Evolutionary conservation across 1,140 invertebrate genomes (phyloP).

Genomic region (Chironomus tepperi): DNA sequence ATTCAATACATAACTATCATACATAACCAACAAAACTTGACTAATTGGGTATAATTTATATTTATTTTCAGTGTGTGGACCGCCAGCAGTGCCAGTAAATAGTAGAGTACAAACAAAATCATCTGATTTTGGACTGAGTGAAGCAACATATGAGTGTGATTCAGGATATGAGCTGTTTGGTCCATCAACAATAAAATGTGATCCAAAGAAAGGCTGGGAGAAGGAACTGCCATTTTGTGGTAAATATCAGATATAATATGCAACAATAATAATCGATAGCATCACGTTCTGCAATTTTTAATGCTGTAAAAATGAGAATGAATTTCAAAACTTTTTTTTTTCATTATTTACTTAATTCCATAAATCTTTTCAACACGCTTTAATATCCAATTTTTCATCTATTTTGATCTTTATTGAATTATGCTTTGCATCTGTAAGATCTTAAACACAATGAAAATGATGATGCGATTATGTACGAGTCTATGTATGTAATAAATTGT

Average conservation of each 20-base stretch:
- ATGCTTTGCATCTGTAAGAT: neutral
- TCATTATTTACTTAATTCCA: neutral
- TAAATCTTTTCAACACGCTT: slow-evolving; percentile 15
- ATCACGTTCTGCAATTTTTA: neutral
- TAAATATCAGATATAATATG: slow-evolving; percentile 38
- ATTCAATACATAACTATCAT: no score
- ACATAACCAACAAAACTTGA: no score
- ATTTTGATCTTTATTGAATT: slow-evolving; percentile 1
- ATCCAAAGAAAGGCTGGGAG: slow-evolving; percentile 61
- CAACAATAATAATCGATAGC: no score
- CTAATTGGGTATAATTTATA: no score
- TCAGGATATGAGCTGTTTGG: slow-evolving; percentile 68
- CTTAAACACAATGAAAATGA: neutral
- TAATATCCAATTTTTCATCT: neutral
- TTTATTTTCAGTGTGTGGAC: slow-evolving; percentile 49
- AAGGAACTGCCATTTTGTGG: slow-evolving; percentile 76
- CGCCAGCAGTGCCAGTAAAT: slow-evolving; percentile 75
- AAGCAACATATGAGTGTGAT: slow-evolving; percentile 72
- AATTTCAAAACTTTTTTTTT: slow-evolving; percentile 19
- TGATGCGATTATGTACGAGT: slow-evolving; percentile 11
- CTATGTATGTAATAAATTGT: neutral
- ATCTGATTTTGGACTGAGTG: slow-evolving; percentile 36
- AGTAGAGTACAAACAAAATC: slow-evolving; percentile 52
- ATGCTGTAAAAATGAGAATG: no score
- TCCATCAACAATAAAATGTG: slow-evolving; percentile 54